phyloP scores from a whole-genome alignment of 1,140 invertebrate species.

The Muscidifurax raptorellus region DNA sequence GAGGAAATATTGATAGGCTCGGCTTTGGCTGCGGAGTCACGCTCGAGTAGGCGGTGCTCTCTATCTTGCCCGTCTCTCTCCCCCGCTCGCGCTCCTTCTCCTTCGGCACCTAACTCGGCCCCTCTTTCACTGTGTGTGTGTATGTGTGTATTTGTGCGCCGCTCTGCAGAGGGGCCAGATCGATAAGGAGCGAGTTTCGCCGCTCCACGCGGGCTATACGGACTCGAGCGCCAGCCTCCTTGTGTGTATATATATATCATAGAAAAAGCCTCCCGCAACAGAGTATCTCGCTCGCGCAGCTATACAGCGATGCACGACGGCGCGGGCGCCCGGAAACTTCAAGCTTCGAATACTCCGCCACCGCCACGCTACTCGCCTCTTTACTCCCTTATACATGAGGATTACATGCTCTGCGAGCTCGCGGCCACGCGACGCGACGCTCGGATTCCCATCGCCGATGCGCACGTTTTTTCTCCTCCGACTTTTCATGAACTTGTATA shows the following conservation, averaged over 20 bases:
- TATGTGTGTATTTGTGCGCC: constrained; percentile 37
- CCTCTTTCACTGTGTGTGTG: constrained; percentile 54
- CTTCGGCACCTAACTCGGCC: constrained; percentile 19
- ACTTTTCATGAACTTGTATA: too few relatives aligned
- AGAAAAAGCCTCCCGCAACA: too few relatives aligned
- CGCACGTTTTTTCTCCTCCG: too few relatives aligned
- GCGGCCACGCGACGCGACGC: too few relatives aligned
- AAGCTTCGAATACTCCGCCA: too few relatives aligned
- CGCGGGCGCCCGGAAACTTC: too few relatives aligned
- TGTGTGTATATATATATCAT: too few relatives aligned
- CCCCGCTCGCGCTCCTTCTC: constrained; percentile 42
- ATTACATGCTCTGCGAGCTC: neutral
- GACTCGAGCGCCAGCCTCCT: neutral
- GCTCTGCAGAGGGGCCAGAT: constrained; percentile 69
- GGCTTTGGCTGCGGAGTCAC: constrained; percentile 73
- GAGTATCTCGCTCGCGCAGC: neutral
- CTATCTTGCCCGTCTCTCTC: constrained; percentile 64
- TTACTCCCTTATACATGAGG: too few relatives aligned
- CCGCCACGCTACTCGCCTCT: too few relatives aligned
- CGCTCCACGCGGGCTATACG: neutral
- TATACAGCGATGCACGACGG: too few relatives aligned
- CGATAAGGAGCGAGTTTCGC: constrained; percentile 69
- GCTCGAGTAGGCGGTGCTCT: constrained; percentile 72
- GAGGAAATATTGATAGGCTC: constrained; percentile 75
- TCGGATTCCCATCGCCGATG: too few relatives aligned